Evolutionary conservation across 2,888 invertebrate species (phyloP), one percentile per base, ranked within the genome.

Genomic region (Agrypnus murinus): DNA sequence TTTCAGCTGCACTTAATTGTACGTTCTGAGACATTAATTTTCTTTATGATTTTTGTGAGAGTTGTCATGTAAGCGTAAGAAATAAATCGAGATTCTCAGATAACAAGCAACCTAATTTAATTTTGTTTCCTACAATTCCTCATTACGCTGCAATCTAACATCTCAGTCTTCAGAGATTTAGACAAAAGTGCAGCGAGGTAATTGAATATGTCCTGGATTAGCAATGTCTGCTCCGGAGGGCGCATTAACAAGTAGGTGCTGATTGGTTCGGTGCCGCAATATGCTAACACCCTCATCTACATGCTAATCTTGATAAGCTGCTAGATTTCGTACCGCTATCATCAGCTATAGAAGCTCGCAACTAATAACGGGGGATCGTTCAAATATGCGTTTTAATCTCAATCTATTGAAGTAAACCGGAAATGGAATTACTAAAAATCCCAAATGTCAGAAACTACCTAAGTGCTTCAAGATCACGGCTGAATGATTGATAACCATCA

Each of bases 271-370:
- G 64, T 64, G 50, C 73, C 72, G 72, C 77, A 77, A 77, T 77
- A 76, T 77, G 77, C 76, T 76, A 77, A 77, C 77, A 74, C 75
- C 73, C 77, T 75, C 77, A 76, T 77, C 75, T 76, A 75, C 76
- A 77, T 78, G 74, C 73, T 78, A 78, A 78, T 78, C 77, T 68
- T 67, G 73, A 72, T 74, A 76, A 74, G 71, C 71, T 64, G 65
- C 50, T 63, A 65, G 65, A 65, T 65, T 72, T 66, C 36, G 48
- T 50, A 46, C 64, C 43, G 59, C 57, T 43, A 69, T 69, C 71
- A 58, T 65, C 45, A 50, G 68, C 58, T 48, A 69, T 63, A 67
- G 63, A 62, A 68, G 59, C 60, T 38, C 45, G 62, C 40, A 53
- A 53, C 69, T 72, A 70, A 65, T 73, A 72, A 55, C 66, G 62